Evolutionary conservation across 2,797 vertebrate genomes (phyloP), one percentile per base, ranked within the genome.

Genomic region (Buphagus erythrorhynchus): DNA sequence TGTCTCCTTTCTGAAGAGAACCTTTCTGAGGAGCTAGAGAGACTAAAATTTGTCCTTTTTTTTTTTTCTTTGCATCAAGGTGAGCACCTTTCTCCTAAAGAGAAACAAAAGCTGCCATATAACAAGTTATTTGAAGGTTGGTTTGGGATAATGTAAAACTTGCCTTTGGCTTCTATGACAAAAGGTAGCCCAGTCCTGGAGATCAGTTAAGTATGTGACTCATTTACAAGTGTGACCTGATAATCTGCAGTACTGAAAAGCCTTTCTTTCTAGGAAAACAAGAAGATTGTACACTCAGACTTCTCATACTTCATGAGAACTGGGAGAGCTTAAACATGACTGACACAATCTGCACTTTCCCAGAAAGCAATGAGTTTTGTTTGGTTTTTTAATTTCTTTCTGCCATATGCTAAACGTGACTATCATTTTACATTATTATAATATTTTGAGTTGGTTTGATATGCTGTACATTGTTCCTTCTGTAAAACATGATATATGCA

Each of bases 401-500:
- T 91, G 36, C 33, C 54, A 35, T 65, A 83, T 82, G 65, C 58
- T 75, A 78, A 40, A 87, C 38, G 6, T 69, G 6, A 80, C 76
- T 80, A 51, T 42, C 12, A 86, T 83, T 95, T 93, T 66, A 88
- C 21, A 73, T 89, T 83, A 85, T 77, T 93, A 36, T 35, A 88
- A 69, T 93, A 83, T 91, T 95, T 94, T 66, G 20, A 81, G 66
- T 46, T 94, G 25, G 0, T 26, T 94, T 85, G 86, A 61, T 71
- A 24, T 43, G 35, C 28, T 78, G 51, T 51, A 54, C 31, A 33
- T 57, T 90, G 66, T 93, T 93, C 52, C 54, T 93, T 78, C 57
- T 87, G 38, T 63, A 90, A 91, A 95, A 93, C 18, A 86, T 75
- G 26, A 84, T 93, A 38, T 79, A 62, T 49, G 59, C 24, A 94